Percentiles rank a stretch among this genome's conserved stretches.
These are phyloP conservation scores for Chitala chitala DNA, from an alignment of 2,113 vertebrate species.

Conservation along the genomic window DNA sequence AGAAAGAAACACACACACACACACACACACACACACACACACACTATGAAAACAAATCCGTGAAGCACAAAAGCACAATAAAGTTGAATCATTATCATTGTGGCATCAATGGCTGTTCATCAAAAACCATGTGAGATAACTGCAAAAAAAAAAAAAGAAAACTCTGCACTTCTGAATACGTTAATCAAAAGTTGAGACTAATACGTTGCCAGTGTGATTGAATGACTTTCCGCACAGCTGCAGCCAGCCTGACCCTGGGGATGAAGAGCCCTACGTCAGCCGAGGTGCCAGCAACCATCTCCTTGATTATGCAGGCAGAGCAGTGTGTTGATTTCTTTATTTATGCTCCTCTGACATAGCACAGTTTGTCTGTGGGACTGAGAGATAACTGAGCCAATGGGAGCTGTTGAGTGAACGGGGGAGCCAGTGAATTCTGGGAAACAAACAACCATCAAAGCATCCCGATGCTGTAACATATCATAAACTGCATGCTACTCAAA, in stretches of 20 bases:
- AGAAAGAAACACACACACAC: not conserved
- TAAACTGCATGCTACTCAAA: too few relatives aligned
- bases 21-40: not conserved
- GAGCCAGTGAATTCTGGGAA: too few relatives aligned
- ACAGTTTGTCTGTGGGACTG: slow-evolving; percentile 46
- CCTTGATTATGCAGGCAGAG: slow-evolving; percentile 31
- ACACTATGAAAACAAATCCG: not conserved
- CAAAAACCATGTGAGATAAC: not conserved
- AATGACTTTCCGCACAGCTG: not conserved
- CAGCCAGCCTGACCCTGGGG: not conserved
- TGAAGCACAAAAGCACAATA: not conserved
- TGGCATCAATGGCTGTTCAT: not conserved
- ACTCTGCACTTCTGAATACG: too few relatives aligned
- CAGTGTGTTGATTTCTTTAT: slow-evolving; percentile 40
- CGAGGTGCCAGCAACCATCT: not conserved
- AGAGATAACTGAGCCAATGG: slow-evolving; percentile 32
- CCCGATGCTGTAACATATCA: too few relatives aligned
- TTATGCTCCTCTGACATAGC: slow-evolving; percentile 49
- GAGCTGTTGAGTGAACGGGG: too few relatives aligned
- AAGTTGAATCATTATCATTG: not conserved
- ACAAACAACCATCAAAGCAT: too few relatives aligned
- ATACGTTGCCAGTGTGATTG: slow-evolving; percentile 7
- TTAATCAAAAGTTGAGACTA: slow-evolving; percentile 7
- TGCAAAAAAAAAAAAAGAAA: too few relatives aligned
- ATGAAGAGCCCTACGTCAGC: not conserved